These are phyloP conservation scores for Coreius guichenoti DNA, from an alignment of 2,797 vertebrate species.

Conservation along the genomic window DNA sequence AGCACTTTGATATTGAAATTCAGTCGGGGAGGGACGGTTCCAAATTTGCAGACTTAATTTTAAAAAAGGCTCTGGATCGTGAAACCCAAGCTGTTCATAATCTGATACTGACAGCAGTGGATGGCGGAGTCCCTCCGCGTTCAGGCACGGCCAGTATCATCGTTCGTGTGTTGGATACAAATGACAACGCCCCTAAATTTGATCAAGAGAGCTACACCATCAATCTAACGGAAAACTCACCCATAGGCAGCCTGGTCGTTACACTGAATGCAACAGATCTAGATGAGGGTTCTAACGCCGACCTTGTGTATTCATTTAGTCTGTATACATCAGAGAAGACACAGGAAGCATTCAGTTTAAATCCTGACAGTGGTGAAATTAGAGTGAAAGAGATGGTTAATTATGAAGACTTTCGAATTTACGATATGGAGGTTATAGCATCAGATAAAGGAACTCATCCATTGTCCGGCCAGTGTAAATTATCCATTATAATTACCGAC, in stretches of 20 bases:
- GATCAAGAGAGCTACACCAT: constrained; percentile 54
- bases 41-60: constrained; percentile 59
- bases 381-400: constrained; percentile 77
- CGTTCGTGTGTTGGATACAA: constrained; percentile 75
- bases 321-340: constrained; percentile 75
- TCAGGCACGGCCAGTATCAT: constrained; percentile 68
- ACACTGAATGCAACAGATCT: constrained; percentile 76
- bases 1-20: constrained; percentile 60
- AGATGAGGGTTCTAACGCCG: constrained; percentile 66
- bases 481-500: neutral
- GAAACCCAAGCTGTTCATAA: constrained; percentile 54
- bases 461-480: constrained; percentile 29
- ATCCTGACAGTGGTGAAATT: constrained; percentile 75
- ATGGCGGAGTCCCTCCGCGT: constrained; percentile 66
- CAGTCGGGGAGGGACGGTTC: constrained; percentile 60
- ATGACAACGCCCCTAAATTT: constrained; percentile 81
- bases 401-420: constrained; percentile 79
- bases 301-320: constrained; percentile 69
- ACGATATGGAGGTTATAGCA: constrained; percentile 79
- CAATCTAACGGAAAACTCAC: constrained; percentile 72
- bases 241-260: constrained; percentile 74
- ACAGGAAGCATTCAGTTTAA: constrained; percentile 71
- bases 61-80: constrained; percentile 14
- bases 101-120: constrained; percentile 64
- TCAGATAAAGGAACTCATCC: constrained; percentile 71